A percentile compares a stretch with the other conserved stretches of the same genome.
These are phyloP conservation scores for Chaunax sp. DNA, from an alignment of 2,797 vertebrate species.

Conservation along the genomic window DNA sequence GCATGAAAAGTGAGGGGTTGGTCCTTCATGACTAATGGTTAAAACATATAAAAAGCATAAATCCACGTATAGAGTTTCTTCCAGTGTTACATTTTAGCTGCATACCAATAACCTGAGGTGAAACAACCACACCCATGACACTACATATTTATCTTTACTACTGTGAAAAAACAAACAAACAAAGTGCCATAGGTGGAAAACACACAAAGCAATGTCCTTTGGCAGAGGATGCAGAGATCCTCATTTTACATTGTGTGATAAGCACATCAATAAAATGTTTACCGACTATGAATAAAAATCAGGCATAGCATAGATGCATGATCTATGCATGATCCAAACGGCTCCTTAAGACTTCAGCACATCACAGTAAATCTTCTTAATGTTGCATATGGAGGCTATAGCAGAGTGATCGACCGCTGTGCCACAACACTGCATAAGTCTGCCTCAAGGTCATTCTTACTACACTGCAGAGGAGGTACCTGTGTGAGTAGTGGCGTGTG, in stretches of 20 bases:
- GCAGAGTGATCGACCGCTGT: conserved; percentile 44
- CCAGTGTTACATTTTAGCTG: too few relatives aligned
- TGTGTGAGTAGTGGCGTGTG: conserved; percentile 49
- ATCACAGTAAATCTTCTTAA: conserved; percentile 35
- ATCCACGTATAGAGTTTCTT: not conserved
- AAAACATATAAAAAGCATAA: too few relatives aligned
- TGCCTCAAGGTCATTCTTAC: conserved; percentile 70
- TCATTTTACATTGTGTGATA: not conserved
- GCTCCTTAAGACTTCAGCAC: conserved; percentile 15
- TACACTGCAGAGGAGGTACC: conserved; percentile 56
- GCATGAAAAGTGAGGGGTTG: not conserved
- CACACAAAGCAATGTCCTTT: conserved; percentile 2
- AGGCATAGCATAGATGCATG: not conserved
- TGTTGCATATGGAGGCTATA: conserved; percentile 29
- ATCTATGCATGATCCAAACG: conserved; percentile 13
- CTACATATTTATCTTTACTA: too few relatives aligned
- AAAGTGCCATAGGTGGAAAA: too few relatives aligned
- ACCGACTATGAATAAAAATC: conserved; percentile 7
- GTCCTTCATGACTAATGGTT: not conserved
- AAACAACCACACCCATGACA: too few relatives aligned
- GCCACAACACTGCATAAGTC: conserved; percentile 32
- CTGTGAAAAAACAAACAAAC: too few relatives aligned
- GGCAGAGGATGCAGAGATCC: not conserved
- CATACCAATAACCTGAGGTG: too few relatives aligned
- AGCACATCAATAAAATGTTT: conserved; percentile 1